phyloP scores from a whole-genome alignment of 2,888 invertebrate species.

The Scrobipalpa atriplicella region DNA sequence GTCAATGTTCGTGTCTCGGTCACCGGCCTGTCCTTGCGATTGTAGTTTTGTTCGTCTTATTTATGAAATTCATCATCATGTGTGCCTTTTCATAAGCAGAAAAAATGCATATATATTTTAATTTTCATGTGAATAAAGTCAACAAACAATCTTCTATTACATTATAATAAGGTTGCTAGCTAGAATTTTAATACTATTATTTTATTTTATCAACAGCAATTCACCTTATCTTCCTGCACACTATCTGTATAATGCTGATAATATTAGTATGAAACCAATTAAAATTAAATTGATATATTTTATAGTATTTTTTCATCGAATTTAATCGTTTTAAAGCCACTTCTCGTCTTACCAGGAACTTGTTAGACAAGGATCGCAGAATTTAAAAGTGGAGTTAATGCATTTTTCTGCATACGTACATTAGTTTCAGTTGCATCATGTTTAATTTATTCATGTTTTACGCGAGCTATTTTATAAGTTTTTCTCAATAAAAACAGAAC shows the following conservation, averaged over 20 bases:
- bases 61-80: background rate
- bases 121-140: background rate
- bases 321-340: constrained; percentile 25
- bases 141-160: background rate
- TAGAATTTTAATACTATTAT: background rate
- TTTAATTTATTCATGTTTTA: no score
- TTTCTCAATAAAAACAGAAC: no score
- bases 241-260: background rate
- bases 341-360: constrained; percentile 74
- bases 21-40: constrained; percentile 52
- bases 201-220: background rate
- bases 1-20: constrained; percentile 73
- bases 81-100: background rate
- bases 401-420: constrained; percentile 53
- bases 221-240: background rate
- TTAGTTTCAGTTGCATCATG: background rate
- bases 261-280: background rate
- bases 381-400: constrained; percentile 55
- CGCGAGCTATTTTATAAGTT: no score
- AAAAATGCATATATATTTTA: background rate
- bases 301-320: background rate
- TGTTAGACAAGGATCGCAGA: constrained; percentile 70
- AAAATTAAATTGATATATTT: background rate
- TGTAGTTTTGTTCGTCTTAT: constrained; percentile 25
- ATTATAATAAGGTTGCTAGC: background rate